Percentiles rank a stretch among this genome's conserved stretches.
These are phyloP conservation scores for Machaerirhynchus nigripectus DNA, from an alignment of 2,113 vertebrate genomes.

Conservation along the genomic window DNA sequence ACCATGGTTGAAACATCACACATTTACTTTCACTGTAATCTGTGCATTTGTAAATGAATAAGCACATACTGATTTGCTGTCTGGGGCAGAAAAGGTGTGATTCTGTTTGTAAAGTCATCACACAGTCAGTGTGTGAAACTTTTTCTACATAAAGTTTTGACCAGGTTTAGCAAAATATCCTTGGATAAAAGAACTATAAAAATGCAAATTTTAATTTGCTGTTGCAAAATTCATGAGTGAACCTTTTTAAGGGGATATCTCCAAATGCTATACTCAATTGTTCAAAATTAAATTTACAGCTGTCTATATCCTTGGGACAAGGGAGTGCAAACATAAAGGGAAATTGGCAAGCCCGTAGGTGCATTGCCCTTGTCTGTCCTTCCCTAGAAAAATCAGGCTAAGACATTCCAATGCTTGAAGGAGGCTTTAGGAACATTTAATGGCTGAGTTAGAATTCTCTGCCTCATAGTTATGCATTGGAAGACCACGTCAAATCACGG, in stretches of 20 bases:
- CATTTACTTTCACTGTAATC: neutral
- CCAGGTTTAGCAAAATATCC: conserved; percentile 40
- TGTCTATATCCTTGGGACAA: neutral
- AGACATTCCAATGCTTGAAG: neutral
- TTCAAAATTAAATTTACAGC: neutral
- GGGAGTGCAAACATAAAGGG: neutral
- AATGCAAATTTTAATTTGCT: conserved; percentile 48
- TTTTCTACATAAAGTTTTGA: neutral
- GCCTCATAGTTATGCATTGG: neutral
- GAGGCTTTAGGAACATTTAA: conserved; percentile 3
- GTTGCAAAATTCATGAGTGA: conserved; percentile 33
- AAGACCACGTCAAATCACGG: neutral
- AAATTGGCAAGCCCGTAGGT: neutral
- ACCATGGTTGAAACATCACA: neutral
- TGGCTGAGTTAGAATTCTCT: conserved; percentile 6
- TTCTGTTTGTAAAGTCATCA: neutral
- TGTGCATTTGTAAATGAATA: neutral
- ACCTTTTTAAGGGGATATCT: neutral
- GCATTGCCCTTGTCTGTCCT: conserved; percentile 6
- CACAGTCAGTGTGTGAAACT: neutral
- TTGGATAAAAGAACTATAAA: conserved; percentile 48
- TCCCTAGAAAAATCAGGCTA: conserved; percentile 5
- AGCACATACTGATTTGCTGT: neutral
- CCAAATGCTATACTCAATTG: neutral
- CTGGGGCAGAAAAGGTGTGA: neutral